phyloP scores from a whole-genome alignment of 1,140 invertebrate species.

The Laupala kohalensis region DNA sequence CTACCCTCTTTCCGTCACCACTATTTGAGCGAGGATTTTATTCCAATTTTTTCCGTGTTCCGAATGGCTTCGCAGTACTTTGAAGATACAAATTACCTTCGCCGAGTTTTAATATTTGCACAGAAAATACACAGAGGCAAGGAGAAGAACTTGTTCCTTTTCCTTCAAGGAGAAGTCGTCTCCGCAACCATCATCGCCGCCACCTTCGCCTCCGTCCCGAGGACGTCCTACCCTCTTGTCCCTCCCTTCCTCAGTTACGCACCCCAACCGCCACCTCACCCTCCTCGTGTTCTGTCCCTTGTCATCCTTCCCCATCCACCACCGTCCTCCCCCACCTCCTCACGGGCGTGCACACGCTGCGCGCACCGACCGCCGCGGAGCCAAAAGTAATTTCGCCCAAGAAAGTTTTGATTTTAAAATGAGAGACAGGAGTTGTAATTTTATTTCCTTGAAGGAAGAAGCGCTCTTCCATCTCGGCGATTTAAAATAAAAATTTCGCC shows the following conservation, averaged over 20 bases:
- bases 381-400: slow-evolving; percentile 11
- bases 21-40: slow-evolving; percentile 12
- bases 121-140: not conserved
- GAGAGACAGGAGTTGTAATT: slow-evolving; percentile 13
- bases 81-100: slow-evolving; percentile 11
- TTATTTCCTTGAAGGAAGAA: slow-evolving; percentile 7
- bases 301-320: not conserved
- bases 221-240: not conserved
- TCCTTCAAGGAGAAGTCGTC: too few species aligned
- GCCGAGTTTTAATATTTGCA: slow-evolving; percentile 8
- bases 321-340: not conserved
- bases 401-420: slow-evolving; percentile 14
- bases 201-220: too few species aligned
- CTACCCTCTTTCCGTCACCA: not conserved
- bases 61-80: not conserved
- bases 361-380: not conserved
- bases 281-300: not conserved
- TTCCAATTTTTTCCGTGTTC: slow-evolving; percentile 14
- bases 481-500: slow-evolving; percentile 10
- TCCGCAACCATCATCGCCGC: too few species aligned
- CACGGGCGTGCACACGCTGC: not conserved
- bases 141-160: too few species aligned
- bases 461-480: slow-evolving; percentile 10
- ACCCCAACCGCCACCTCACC: not conserved
- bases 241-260: not conserved